Evolutionary conservation across 64 coral and sea anemone species (phyloP).

Genomic region (Hydrozoanthus tunicans): DNA sequence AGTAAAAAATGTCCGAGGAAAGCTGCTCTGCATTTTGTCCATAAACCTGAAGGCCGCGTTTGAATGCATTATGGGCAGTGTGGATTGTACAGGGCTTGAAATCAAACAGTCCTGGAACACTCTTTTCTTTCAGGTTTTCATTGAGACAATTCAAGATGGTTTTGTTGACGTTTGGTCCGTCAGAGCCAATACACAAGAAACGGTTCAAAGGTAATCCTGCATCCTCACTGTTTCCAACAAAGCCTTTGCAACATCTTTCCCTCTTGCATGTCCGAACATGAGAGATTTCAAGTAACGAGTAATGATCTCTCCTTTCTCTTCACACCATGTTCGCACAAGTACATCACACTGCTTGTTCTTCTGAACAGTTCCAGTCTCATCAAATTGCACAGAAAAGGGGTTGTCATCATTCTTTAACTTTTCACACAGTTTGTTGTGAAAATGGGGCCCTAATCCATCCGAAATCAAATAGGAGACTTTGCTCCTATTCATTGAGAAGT

Average conservation of each 20-base stretch:
- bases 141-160: conserved; percentile 45
- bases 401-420: conserved; percentile 7
- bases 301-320: conserved; percentile 36
- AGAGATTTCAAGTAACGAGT: conserved; percentile 48
- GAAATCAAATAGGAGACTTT: conserved; percentile 39
- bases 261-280: conserved; percentile 37
- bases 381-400: conserved; percentile 36
- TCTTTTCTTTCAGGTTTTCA: conserved; percentile 20
- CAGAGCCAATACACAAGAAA: conserved; percentile 17
- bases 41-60: conserved; percentile 7
- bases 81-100: conserved; percentile 39
- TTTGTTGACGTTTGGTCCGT: conserved; percentile 31
- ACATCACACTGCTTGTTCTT: conserved; percentile 37
- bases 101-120: conserved; percentile 21
- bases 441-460: conserved; percentile 27
- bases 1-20: conserved; percentile 39
- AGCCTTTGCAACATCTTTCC: conserved; percentile 25
- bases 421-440: conserved; percentile 25
- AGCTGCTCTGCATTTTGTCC: conserved; percentile 33
- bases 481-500: conserved; percentile 29
- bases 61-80: conserved; percentile 45
- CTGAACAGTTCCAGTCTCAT: conserved; percentile 34
- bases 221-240: conserved; percentile 39
- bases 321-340: conserved; percentile 30
- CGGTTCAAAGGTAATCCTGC: conserved; percentile 34